phyloP scores from a whole-genome alignment of 1,140 invertebrate genomes.

The Tetramorium parvispinum region DNA sequence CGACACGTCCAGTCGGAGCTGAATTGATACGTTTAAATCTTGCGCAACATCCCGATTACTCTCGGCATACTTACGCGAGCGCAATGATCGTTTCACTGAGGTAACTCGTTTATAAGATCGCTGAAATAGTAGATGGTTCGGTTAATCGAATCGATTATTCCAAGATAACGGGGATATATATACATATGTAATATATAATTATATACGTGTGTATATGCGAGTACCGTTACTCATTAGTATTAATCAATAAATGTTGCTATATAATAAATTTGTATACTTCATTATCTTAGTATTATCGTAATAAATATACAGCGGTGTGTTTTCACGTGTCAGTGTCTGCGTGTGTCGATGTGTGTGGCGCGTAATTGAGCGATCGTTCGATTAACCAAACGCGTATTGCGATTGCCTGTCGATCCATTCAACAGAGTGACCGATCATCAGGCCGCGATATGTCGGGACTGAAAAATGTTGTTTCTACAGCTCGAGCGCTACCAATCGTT shows the following conservation, averaged over 20 bases:
- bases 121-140: constrained; percentile 29
- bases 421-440: constrained; percentile 39
- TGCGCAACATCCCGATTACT: neutral
- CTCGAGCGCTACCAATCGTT: constrained; percentile 7
- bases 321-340: neutral
- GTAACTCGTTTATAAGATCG: neutral
- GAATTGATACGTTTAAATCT: constrained; percentile 37
- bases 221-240: constrained; percentile 67
- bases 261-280: constrained; percentile 73
- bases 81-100: constrained; percentile 4
- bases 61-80: constrained; percentile 23
- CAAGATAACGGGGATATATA: constrained; percentile 52
- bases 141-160: constrained; percentile 65
- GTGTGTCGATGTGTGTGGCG: constrained; percentile 38
- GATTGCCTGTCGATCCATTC: constrained; percentile 15
- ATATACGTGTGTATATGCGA: constrained; percentile 71
- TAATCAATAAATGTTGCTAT: constrained; percentile 69
- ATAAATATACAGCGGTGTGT: constrained; percentile 69
- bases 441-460: constrained; percentile 4
- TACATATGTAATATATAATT: constrained; percentile 58
- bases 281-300: constrained; percentile 68
- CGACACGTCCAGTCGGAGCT: neutral
- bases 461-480: constrained; percentile 24
- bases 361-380: constrained; percentile 55
- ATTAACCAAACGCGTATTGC: constrained; percentile 67